A percentile compares a stretch with the other conserved stretches of the same genome.
phyloP scores from a whole-genome alignment of 2,113 vertebrate genomes.

The Dipodomys ordii region DNA sequence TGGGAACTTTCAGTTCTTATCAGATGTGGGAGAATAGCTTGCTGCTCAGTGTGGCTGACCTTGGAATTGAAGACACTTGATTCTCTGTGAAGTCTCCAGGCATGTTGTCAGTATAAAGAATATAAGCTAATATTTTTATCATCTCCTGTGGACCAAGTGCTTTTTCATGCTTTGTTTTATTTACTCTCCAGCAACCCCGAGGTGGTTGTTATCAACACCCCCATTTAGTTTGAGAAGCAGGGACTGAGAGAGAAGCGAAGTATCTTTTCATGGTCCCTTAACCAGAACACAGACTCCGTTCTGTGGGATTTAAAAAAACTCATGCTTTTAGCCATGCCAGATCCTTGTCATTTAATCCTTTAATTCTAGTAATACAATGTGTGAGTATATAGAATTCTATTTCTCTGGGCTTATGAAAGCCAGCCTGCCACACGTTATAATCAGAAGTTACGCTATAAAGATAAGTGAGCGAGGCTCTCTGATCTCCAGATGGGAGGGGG shows the following conservation, averaged over 20 bases:
- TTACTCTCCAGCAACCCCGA: not conserved
- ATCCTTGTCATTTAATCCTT: not conserved
- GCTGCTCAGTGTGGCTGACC: not conserved
- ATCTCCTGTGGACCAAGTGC: not conserved
- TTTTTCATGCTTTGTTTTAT: not conserved
- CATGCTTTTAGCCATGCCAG: not conserved
- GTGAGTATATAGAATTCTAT: not conserved
- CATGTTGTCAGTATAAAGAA: not conserved
- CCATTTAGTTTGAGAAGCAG: not conserved
- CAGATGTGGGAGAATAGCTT: not conserved
- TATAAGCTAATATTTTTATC: not conserved
- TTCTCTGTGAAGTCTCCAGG: not conserved
- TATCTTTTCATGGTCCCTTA: not conserved
- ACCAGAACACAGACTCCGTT: not conserved
- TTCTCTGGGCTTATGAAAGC: not conserved
- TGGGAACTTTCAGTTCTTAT: not conserved
- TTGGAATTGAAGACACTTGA: not conserved
- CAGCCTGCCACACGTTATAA: not conserved
- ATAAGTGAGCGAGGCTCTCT: not conserved
- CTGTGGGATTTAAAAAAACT: not conserved
- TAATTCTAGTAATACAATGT: not conserved
- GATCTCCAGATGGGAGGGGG: not conserved
- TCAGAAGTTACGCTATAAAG: not conserved
- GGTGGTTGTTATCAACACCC: fast-evolving
- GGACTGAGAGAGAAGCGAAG: not conserved